A percentile compares a stretch with the other conserved stretches of the same genome.
These are phyloP conservation scores for Silurus meridionalis DNA, from an alignment of 2,113 vertebrate genomes.

Conservation along the genomic window DNA sequence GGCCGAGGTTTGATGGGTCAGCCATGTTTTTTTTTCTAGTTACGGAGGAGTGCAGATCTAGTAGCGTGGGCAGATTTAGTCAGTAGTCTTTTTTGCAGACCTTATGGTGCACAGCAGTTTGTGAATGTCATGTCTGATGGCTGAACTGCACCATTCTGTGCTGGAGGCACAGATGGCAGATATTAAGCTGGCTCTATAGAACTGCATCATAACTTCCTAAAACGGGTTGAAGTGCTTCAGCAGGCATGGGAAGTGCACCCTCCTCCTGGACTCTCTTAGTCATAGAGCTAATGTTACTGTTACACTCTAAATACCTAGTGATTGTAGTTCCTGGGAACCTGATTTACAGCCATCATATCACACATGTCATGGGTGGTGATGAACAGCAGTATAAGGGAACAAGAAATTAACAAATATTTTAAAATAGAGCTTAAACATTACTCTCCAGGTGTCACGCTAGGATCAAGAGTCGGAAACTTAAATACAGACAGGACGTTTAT, in stretches of 20 bases:
- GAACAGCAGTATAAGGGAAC: background rate
- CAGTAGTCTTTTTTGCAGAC: background rate
- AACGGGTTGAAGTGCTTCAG: background rate
- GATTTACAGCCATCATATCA: background rate
- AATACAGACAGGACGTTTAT: too few species aligned
- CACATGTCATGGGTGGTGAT: background rate
- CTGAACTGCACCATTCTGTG: background rate
- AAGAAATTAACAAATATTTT: background rate
- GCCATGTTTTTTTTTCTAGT: background rate
- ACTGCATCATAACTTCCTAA: background rate
- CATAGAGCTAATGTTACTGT: background rate
- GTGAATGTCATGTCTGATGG: background rate
- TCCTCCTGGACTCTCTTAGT: background rate
- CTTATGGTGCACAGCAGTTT: background rate
- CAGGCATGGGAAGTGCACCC: background rate
- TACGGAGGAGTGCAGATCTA: background rate
- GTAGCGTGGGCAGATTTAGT: background rate
- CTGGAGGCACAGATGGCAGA: background rate
- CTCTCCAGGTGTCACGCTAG: background rate
- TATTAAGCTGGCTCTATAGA: background rate
- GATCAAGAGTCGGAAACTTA: too few species aligned
- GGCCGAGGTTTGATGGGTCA: background rate
- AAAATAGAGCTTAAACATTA: background rate
- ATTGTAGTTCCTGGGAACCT: background rate
- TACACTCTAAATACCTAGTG: too few species aligned